phyloP scores from a whole-genome alignment of 2,113 vertebrate species.

The Colius striatus region DNA sequence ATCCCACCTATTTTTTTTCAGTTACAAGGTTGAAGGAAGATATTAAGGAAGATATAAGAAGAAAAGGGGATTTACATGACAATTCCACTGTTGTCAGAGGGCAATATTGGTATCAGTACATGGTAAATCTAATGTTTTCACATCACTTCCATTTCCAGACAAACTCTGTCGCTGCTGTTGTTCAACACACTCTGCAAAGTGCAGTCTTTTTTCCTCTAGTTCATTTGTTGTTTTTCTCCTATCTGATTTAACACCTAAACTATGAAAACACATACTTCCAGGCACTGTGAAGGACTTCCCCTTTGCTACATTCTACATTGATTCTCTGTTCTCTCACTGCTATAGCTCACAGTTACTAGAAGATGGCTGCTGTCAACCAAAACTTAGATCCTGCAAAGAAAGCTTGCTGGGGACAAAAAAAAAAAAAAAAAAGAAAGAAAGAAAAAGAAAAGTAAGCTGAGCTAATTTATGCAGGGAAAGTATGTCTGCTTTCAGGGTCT shows the following conservation, averaged over 20 bases:
- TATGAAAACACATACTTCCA: rapidly evolving
- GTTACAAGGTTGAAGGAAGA: neutral
- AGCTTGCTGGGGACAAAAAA: neutral
- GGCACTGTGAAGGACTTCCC: neutral
- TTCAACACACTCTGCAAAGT: neutral
- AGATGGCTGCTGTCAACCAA: neutral
- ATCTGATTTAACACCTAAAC: neutral
- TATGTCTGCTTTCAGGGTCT: neutral
- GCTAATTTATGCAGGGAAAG: neutral
- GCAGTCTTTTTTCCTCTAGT: neutral
- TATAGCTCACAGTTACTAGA: neutral
- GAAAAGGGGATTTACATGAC: neutral
- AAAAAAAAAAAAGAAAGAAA: too few species aligned
- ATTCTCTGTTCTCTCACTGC: neutral
- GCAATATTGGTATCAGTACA: neutral
- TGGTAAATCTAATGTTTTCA: neutral
- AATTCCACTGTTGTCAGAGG: neutral
- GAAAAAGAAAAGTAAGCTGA: neutral
- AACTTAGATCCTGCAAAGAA: neutral
- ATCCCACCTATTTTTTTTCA: neutral
- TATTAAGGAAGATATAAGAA: rapidly evolving
- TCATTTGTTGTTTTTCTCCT: neutral
- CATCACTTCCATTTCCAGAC: neutral
- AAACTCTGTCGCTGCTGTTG: neutral
- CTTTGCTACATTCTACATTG: neutral